phyloP scores from a whole-genome alignment of 92 coral and sea anemone species.

The Umimayanthus chanpuru region DNA sequence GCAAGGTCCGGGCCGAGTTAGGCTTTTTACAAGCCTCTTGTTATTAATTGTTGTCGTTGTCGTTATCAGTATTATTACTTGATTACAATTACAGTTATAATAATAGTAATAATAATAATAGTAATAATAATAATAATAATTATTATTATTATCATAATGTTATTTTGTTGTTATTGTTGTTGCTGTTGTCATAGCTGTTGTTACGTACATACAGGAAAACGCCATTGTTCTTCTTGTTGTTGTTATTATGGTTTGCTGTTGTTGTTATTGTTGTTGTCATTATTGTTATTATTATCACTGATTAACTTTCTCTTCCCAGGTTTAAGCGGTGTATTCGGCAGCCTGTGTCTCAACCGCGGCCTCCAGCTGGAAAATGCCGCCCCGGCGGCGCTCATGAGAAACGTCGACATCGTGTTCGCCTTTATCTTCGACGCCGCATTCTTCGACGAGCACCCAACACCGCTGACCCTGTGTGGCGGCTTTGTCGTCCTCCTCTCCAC shows the following conservation, averaged over 20 bases:
- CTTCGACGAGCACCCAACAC: constrained; percentile 64
- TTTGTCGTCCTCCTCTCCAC: constrained; percentile 70
- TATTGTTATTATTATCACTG: not conserved
- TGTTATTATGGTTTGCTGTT: not conserved
- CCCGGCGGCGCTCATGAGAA: constrained; percentile 90
- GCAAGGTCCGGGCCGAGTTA: too few species aligned
- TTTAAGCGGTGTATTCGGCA: constrained; percentile 79
- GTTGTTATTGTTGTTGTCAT: constrained; percentile 5
- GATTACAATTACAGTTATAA: too few species aligned
- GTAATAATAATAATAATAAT: too few species aligned
- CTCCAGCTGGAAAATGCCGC: constrained; percentile 87
- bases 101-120: too few species aligned
- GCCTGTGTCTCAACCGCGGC: constrained; percentile 84
- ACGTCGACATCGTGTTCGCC: constrained; percentile 80
- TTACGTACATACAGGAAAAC: too few species aligned
- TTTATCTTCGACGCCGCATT: constrained; percentile 72
- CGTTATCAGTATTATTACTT: not conserved
- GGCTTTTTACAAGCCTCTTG: too few species aligned
- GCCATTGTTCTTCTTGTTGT: not conserved
- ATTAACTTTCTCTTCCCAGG: constrained; percentile 42
- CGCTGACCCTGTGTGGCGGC: constrained; percentile 71
- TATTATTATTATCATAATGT: not conserved
- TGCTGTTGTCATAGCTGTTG: too few species aligned
- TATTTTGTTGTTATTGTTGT: too few species aligned
- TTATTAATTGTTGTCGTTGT: too few species aligned